Evolutionary conservation across 2,888 invertebrate genomes (phyloP), one percentile per base, ranked within the genome.

Genomic region (Diarsia rubi): DNA sequence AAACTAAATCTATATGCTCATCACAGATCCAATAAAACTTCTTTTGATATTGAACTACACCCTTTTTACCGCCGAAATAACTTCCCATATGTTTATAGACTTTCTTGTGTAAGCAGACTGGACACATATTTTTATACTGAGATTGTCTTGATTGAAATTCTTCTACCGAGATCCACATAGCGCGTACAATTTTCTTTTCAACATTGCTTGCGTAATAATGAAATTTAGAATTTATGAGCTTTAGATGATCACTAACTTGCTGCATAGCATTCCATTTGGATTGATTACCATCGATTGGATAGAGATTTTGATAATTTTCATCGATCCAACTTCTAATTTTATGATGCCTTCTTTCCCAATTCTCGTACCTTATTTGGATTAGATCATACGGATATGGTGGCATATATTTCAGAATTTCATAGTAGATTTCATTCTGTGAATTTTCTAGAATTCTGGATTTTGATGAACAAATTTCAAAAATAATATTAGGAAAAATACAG

Each of bases 1-100:
- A 81, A 78, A 97, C 97, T 52, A 90, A 85, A 49, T 94, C 88
- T 21, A 96, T 90, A 85, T 98, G 98, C 37, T 95, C 91, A 0
- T 90, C 69, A 85, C 98, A 98, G 64, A 97, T 88, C 97, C 97
- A 98, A 87, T 97, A 98, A 90, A 96, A 97, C 67, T 92, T 88
- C 47, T 95, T 91, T 78, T 93, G 91, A 87, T 94, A 97, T 80
- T 97, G 97, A 1, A 97, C 93, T 67, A 97, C 87, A 11, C 97
- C 97, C 62, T 94, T 94, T 83, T 97, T 95, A 86, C 97, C 95
- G 0, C 97, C 95, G 12, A 97, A 97, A 63, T 92, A 93, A 0
- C 93, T 94, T 64, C 94, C 94, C 72, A 96, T 97, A 73, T 92
- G 93, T 52, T 86, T 92, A 14, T 93, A 85, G 75, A 90, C 84